Conservation (phyloP, 92 coral and sea anemone species). For the Porites evermanni region DNA sequence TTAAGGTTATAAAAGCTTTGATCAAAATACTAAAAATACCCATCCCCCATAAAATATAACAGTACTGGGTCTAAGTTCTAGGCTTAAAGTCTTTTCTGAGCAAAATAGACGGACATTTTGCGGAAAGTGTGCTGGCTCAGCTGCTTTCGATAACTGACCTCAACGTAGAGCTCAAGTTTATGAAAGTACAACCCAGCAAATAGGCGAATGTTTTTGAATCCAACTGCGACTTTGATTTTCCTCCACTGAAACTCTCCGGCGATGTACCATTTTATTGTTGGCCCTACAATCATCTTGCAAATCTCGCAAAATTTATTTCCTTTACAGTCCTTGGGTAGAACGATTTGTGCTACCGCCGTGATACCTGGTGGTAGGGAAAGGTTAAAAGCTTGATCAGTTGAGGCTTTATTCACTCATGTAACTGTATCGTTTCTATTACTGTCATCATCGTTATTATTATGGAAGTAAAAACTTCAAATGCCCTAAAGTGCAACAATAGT, state of each 20-base stretch:
- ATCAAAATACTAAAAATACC: too few species aligned
- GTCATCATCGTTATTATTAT: too few species aligned
- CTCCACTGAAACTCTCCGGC: constrained; percentile 86
- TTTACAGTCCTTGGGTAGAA: constrained; percentile 92
- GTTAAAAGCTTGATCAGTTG: not conserved
- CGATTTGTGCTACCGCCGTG: constrained; percentile 81
- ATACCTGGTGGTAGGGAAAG: constrained; percentile 63
- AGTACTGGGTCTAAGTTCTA: too few species aligned
- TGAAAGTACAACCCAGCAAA: constrained; percentile 79
- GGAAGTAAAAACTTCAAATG: too few species aligned
- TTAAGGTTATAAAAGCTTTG: too few species aligned
- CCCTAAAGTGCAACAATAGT: too few species aligned
- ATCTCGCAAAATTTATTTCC: constrained; percentile 93
- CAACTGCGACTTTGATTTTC: constrained; percentile 80
- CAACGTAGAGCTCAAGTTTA: constrained; percentile 83
- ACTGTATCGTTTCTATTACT: too few species aligned
- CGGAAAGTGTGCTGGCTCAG: too few species aligned
- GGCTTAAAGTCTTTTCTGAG: too few species aligned
- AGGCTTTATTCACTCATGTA: too few species aligned
- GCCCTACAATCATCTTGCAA: constrained; percentile 87
- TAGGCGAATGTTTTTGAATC: constrained; percentile 76
- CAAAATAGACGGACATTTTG: too few species aligned
- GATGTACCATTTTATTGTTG: constrained; percentile 79
- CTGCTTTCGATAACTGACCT: constrained; percentile 56
- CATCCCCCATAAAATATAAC: too few species aligned